A percentile compares a stretch with the other conserved stretches of the same genome.
Evolutionary conservation across 2,888 invertebrate genomes (phyloP).

Genomic region (Microplitis deprimator): DNA sequence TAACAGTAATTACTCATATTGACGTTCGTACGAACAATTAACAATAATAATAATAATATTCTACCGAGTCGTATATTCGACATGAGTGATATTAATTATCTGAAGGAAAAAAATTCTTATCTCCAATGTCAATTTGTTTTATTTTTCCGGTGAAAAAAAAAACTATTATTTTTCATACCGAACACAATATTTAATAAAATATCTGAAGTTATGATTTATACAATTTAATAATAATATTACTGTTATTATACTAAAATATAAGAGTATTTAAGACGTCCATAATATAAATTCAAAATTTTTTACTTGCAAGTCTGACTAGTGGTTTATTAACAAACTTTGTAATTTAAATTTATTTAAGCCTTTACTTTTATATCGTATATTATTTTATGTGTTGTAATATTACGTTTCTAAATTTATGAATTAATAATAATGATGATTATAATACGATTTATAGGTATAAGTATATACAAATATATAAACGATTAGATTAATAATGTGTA

Average conservation of each 20-base stretch:
- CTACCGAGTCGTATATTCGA: background rate
- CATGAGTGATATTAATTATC: background rate
- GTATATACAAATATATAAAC: too few species aligned
- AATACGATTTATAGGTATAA: too few species aligned
- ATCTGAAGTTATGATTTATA: background rate
- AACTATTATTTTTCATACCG: background rate
- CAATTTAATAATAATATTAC: too few species aligned
- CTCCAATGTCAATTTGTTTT: background rate
- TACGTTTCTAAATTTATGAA: background rate
- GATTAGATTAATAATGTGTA: conserved; percentile 5
- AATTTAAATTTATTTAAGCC: background rate
- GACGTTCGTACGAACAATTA: background rate
- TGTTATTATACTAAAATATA: background rate
- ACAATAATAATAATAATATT: background rate
- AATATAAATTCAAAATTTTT: conserved; percentile 35
- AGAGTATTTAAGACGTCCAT: background rate
- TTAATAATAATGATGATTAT: too few species aligned
- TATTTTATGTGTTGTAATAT: background rate
- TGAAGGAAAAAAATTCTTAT: background rate
- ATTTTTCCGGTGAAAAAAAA: too few species aligned
- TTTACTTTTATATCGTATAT: background rate
- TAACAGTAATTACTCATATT: background rate
- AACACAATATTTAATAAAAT: background rate
- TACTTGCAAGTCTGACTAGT: conserved; percentile 41
- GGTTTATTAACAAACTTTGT: conserved; percentile 35